Percentiles rank a stretch among this genome's conserved stretches.
Evolutionary conservation across 2,888 invertebrate species (phyloP).

Genomic region (Gnatocerus cornutus): DNA sequence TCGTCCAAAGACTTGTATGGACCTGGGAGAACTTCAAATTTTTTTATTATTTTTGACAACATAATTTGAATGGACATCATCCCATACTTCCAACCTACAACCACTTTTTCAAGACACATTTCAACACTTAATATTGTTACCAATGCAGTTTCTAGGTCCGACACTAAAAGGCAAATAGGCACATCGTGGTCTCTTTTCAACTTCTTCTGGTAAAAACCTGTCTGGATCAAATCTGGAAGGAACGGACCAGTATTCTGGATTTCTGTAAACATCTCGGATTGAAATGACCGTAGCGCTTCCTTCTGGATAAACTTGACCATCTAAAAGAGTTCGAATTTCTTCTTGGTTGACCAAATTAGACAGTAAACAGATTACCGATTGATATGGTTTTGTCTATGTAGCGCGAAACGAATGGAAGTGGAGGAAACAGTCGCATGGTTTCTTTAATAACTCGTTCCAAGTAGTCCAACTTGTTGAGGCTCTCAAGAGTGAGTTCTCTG

Average conservation of each 20-base stretch:
- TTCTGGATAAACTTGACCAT: background rate
- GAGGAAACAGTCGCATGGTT: background rate
- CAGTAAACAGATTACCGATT: background rate
- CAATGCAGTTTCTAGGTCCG: background rate
- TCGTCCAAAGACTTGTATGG: background rate
- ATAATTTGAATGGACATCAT: background rate
- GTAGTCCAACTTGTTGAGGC: background rate
- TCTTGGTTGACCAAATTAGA: no score
- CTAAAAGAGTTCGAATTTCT: background rate
- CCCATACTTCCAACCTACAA: background rate
- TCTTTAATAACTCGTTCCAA: background rate
- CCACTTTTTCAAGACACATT: no score
- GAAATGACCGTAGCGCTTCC: background rate
- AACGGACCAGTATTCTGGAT: background rate
- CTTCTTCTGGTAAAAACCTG: conserved; percentile 1
- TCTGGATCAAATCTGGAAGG: background rate
- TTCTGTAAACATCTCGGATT: background rate
- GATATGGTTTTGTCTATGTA: background rate
- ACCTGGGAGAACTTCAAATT: background rate
- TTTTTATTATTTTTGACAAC: background rate
- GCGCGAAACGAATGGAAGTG: background rate
- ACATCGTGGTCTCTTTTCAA: background rate
- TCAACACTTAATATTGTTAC: no score
- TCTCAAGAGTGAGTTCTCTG: background rate
- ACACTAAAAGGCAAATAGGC: background rate